Conservation (phyloP, 2,797 vertebrate genomes). For the Squalus acanthias region DNA sequence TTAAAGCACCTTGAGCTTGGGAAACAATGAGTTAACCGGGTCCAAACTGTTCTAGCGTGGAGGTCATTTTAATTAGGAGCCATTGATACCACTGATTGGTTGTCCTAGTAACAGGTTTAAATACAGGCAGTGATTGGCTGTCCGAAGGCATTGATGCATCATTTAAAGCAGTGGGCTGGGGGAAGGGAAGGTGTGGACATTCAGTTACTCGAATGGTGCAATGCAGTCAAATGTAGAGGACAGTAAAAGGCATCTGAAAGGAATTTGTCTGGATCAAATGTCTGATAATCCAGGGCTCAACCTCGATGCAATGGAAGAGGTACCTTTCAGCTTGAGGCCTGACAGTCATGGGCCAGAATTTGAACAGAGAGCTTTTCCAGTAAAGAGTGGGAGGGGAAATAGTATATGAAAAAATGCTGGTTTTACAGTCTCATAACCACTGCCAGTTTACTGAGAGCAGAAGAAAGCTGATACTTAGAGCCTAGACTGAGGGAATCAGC, state of each 20-base stretch:
- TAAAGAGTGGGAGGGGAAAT: neutral
- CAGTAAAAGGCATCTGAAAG: neutral
- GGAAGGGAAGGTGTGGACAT: neutral
- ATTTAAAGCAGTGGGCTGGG: neutral
- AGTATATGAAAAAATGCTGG: neutral
- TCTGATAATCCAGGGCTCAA: neutral
- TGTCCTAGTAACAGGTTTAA: neutral
- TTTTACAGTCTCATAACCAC: neutral
- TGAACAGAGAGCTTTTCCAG: neutral
- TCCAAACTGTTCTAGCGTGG: neutral
- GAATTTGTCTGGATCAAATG: neutral
- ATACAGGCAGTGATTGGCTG: neutral
- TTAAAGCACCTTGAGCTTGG: neutral
- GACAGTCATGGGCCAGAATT: neutral
- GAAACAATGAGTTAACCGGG: neutral
- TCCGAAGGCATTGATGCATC: neutral
- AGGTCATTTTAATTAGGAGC: neutral
- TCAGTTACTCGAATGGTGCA: neutral
- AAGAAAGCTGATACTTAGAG: neutral
- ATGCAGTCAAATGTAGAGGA: neutral
- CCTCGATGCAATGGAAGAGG: neutral
- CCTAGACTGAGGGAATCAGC: neutral
- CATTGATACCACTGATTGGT: neutral
- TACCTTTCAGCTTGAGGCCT: neutral
- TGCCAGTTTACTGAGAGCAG: neutral